These are phyloP conservation scores for Tenthredo scrophulariae DNA, from an alignment of 2,888 invertebrate genomes.

Conservation along the genomic window DNA sequence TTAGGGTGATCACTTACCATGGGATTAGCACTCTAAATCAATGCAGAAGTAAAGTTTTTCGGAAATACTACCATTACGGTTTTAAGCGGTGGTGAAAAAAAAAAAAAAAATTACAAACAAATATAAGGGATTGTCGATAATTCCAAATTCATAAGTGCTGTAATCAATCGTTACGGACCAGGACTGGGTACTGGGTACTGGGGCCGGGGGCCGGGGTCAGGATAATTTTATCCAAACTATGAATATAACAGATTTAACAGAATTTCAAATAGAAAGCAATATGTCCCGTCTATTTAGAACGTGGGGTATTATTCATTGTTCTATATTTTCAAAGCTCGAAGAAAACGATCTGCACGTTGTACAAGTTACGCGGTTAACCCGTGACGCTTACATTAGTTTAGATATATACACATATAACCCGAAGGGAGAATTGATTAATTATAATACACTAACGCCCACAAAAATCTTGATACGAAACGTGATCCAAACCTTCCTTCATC, in stretches of 20 bases:
- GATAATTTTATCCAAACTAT: neutral
- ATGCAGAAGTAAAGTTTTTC: neutral
- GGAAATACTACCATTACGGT: neutral
- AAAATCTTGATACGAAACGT: neutral
- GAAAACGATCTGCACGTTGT: constrained; percentile 14
- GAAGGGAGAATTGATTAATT: neutral
- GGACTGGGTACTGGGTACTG: neutral
- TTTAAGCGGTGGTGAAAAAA: too few relatives aligned
- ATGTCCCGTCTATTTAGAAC: neutral
- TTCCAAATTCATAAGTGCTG: neutral
- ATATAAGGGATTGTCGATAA: neutral
- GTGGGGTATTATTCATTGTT: neutral
- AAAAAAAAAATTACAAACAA: neutral
- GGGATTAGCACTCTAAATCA: neutral
- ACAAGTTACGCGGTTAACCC: constrained; percentile 20
- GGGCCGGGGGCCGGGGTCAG: neutral
- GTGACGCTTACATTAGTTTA: neutral
- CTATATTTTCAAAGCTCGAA: neutral
- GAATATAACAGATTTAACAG: neutral
- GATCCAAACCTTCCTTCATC: neutral
- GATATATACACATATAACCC: neutral
- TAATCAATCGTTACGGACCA: neutral
- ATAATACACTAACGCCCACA: constrained; percentile 21
- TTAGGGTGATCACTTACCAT: neutral
- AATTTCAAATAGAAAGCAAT: neutral